phyloP scores from a whole-genome alignment of 2,888 invertebrate genomes.

The Ochropacha duplaris region DNA sequence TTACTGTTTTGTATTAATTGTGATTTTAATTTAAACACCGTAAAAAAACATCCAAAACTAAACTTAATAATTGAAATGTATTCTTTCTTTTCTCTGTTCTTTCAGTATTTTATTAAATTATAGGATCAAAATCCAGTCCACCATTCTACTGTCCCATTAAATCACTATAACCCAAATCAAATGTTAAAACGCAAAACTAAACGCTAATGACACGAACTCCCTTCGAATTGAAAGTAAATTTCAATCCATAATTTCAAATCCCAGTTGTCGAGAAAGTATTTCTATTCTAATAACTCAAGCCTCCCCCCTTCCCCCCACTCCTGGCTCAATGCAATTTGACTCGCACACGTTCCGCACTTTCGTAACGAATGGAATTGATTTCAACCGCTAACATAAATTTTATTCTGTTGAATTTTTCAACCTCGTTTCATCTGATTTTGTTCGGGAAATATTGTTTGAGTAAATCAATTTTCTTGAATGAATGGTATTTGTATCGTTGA shows the following conservation, averaged over 20 bases:
- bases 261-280: background rate
- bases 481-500: background rate
- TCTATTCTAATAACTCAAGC: background rate
- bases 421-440: background rate
- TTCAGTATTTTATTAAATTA: no score
- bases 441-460: background rate
- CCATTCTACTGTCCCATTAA: no score
- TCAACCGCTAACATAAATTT: background rate
- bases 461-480: background rate
- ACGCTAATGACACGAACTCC: background rate
- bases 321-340: constrained; percentile 1
- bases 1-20: no score
- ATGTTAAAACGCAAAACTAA: no score
- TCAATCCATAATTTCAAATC: background rate
- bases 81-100: no score
- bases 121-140: no score
- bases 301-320: background rate
- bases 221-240: background rate
- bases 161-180: no score
- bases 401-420: background rate
- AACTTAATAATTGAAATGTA: no score
- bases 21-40: no score
- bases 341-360: background rate
- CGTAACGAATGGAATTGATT: constrained; percentile 4
- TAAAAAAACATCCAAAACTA: no score